These are phyloP conservation scores for Lacanobia wlatinum DNA, from an alignment of 2,888 invertebrate genomes.

Conservation along the genomic window DNA sequence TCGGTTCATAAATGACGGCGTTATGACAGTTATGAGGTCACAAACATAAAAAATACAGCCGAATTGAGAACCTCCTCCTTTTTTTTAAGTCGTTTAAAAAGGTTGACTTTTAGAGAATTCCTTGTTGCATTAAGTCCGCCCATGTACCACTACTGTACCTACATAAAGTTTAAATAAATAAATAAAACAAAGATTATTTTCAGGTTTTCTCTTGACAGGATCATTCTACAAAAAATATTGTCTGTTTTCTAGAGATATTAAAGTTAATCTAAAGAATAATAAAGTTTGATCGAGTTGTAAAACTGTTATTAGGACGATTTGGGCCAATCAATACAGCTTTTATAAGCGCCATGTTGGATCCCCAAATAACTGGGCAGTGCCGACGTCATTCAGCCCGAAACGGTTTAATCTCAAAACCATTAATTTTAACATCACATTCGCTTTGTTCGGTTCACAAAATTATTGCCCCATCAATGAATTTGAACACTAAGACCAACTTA, in stretches of 20 bases:
- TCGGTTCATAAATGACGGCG: no score
- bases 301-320: conserved; percentile 30
- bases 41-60: no score
- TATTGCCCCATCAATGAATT: conserved; percentile 30
- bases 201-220: no score
- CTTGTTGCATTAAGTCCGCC: no score
- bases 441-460: conserved; percentile 45
- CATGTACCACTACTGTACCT: no score
- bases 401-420: conserved; percentile 57
- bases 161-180: no score
- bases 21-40: no score
- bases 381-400: conserved; percentile 53
- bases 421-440: conserved; percentile 47
- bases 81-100: no score
- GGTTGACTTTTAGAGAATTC: no score
- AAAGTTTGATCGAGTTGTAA: conserved; percentile 15
- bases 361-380: conserved; percentile 52
- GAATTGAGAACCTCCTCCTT: no score
- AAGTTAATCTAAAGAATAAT: not conserved
- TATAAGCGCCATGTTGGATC: conserved; percentile 45
- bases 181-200: no score
- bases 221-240: no score
- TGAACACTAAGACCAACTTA: conserved; percentile 40
- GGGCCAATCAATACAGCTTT: conserved; percentile 20
- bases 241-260: not conserved